Evolutionary conservation across 2,888 invertebrate species (phyloP).

Genomic region (Eilema sororculum): DNA sequence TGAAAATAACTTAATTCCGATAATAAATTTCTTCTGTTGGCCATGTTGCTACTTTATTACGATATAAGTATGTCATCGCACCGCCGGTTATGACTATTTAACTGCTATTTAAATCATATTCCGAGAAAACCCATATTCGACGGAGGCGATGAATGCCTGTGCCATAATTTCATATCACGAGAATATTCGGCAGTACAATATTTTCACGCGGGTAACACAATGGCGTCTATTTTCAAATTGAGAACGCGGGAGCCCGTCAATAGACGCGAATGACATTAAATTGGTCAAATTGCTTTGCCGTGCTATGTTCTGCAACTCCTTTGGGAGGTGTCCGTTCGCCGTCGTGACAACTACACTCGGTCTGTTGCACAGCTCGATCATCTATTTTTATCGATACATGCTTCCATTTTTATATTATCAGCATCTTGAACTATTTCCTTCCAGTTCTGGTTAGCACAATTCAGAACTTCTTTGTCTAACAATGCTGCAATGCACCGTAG

Average conservation of each 20-base stretch:
- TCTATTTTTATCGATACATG: constrained; percentile 58
- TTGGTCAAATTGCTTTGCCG: constrained; percentile 84
- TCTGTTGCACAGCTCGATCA: constrained; percentile 53
- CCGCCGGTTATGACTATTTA: constrained; percentile 70
- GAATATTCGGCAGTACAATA: constrained; percentile 46
- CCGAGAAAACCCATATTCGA: constrained; percentile 60
- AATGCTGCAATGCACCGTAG: not conserved
- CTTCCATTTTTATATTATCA: constrained; percentile 46
- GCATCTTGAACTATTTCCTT: constrained; percentile 41
- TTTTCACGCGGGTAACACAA: constrained; percentile 75
- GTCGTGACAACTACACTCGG: constrained; percentile 49
- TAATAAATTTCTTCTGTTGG: constrained; percentile 58
- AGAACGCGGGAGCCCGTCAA: constrained; percentile 81
- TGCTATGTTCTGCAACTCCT: constrained; percentile 76
- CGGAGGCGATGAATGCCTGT: constrained; percentile 33
- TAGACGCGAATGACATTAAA: constrained; percentile 84
- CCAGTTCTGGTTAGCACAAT: constrained; percentile 35
- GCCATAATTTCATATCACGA: constrained; percentile 34
- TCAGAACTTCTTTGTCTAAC: constrained; percentile 31
- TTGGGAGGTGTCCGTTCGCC: constrained; percentile 71
- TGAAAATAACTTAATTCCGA: constrained; percentile 52
- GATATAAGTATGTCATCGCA: constrained; percentile 74
- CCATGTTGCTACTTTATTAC: constrained; percentile 69
- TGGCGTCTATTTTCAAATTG: constrained; percentile 83
- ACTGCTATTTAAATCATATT: constrained; percentile 79